A percentile compares a stretch with the other conserved stretches of the same genome.
Evolutionary conservation across 1,140 invertebrate species (phyloP).

Genomic region (Drosophila bocki): DNA sequence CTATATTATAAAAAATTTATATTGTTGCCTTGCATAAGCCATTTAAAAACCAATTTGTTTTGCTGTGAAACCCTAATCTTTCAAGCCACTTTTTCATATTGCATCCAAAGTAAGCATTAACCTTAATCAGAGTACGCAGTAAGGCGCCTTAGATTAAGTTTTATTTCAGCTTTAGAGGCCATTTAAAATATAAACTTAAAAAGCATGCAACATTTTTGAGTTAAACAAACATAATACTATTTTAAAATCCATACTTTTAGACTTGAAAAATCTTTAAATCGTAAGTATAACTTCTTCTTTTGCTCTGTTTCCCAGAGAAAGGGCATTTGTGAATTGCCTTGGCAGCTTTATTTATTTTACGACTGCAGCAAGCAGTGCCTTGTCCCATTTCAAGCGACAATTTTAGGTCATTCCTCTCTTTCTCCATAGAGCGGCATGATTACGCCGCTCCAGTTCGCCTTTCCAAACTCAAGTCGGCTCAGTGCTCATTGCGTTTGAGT

Average conservation of each 20-base stretch:
- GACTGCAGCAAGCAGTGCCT: slow-evolving; percentile 31
- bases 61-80: background rate
- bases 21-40: background rate
- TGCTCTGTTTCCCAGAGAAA: background rate
- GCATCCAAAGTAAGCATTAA: background rate
- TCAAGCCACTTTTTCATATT: background rate
- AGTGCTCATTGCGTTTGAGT: slow-evolving; percentile 53
- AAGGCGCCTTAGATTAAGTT: background rate
- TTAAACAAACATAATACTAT: background rate
- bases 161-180: background rate
- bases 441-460: slow-evolving; percentile 36
- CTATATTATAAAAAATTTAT: too few relatives aligned
- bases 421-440: slow-evolving; percentile 40
- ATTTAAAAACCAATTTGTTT: background rate
- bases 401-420: slow-evolving; percentile 76
- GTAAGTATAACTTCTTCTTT: background rate
- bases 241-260: background rate
- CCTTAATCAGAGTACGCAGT: background rate
- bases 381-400: slow-evolving; percentile 68
- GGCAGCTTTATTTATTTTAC: background rate
- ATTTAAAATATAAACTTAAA: background rate
- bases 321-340: slow-evolving; percentile 9
- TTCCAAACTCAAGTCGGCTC: slow-evolving; percentile 29
- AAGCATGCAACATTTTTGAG: background rate
- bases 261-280: background rate